phyloP scores from a whole-genome alignment of 2,797 vertebrate genomes.

The Xyrichtys novacula region DNA sequence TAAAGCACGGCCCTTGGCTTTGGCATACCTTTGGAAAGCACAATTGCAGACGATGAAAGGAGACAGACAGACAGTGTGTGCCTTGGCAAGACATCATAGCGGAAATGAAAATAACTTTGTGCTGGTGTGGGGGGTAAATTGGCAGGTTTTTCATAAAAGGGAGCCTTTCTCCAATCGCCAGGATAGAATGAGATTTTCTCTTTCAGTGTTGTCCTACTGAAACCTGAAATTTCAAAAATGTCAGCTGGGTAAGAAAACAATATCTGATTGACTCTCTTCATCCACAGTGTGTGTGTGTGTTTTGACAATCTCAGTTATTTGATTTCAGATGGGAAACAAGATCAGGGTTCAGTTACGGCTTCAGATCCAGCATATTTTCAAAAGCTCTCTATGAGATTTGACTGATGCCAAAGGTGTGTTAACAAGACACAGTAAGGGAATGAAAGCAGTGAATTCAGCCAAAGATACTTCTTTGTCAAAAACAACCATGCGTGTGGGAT shows the following conservation, averaged over 20 bases:
- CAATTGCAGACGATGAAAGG: slow-evolving; percentile 70
- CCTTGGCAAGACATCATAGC: slow-evolving; percentile 72
- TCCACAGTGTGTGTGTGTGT: slow-evolving; percentile 2
- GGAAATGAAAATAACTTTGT: slow-evolving; percentile 74
- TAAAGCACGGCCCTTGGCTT: slow-evolving; percentile 74
- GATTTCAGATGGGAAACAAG: slow-evolving; percentile 31
- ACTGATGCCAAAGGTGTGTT: neutral
- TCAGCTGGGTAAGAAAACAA: slow-evolving; percentile 26
- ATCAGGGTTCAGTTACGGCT: slow-evolving; percentile 28
- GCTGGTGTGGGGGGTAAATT: slow-evolving; percentile 62
- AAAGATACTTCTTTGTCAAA: slow-evolving; percentile 2
- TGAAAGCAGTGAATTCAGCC: neutral
- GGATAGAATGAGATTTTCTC: slow-evolving; percentile 49
- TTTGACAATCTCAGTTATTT: slow-evolving; percentile 34
- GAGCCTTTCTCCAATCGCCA: slow-evolving; percentile 33
- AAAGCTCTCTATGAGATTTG: slow-evolving; percentile 12
- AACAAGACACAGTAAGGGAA: neutral
- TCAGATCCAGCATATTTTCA: neutral
- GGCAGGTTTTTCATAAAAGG: slow-evolving; percentile 67
- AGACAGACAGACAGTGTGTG: slow-evolving; percentile 66
- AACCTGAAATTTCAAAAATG: slow-evolving; percentile 34
- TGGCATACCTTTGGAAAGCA: slow-evolving; percentile 74
- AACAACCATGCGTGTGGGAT: neutral
- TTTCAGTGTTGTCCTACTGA: slow-evolving; percentile 41
- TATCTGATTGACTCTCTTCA: slow-evolving; percentile 32